Percentiles rank a stretch among this genome's conserved stretches.
phyloP scores from a whole-genome alignment of 2,888 invertebrate species.

The Cactoblastis cactorum region DNA sequence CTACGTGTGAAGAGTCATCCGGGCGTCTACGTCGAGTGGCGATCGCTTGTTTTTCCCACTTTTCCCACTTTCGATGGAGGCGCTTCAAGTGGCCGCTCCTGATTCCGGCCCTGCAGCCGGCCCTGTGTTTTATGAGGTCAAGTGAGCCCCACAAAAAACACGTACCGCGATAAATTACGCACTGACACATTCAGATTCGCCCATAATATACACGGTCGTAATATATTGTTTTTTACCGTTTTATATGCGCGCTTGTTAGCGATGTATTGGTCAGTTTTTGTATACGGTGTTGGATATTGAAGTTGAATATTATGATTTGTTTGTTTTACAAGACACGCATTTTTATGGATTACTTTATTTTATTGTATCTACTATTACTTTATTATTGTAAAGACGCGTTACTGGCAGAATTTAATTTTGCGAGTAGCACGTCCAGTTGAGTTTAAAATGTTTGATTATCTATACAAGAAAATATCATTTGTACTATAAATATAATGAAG shows the following conservation, averaged over 20 bases:
- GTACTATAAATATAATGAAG: too few species aligned
- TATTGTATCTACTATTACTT: too few species aligned
- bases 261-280: slow-evolving; percentile 27
- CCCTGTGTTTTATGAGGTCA: slow-evolving; percentile 78
- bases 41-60: slow-evolving; percentile 78
- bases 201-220: slow-evolving; percentile 72
- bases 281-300: slow-evolving; percentile 16
- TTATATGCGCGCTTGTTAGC: slow-evolving; percentile 33
- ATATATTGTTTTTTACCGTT: slow-evolving; percentile 67
- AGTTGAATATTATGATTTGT: not conserved
- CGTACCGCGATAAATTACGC: slow-evolving; percentile 74
- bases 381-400: too few species aligned
- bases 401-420: too few species aligned
- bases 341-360: too few species aligned
- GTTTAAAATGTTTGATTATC: too few species aligned
- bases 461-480: too few species aligned
- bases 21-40: slow-evolving; percentile 71
- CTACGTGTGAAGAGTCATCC: slow-evolving; percentile 76
- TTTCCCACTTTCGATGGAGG: slow-evolving; percentile 72
- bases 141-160: slow-evolving; percentile 75
- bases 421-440: too few species aligned
- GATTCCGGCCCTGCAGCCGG: slow-evolving; percentile 58
- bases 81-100: slow-evolving; percentile 58
- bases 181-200: slow-evolving; percentile 78
- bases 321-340: too few species aligned